Evolutionary conservation across 1,140 invertebrate genomes (phyloP), one percentile per base, ranked within the genome.

Genomic region (Trinorchestia longiramus): DNA sequence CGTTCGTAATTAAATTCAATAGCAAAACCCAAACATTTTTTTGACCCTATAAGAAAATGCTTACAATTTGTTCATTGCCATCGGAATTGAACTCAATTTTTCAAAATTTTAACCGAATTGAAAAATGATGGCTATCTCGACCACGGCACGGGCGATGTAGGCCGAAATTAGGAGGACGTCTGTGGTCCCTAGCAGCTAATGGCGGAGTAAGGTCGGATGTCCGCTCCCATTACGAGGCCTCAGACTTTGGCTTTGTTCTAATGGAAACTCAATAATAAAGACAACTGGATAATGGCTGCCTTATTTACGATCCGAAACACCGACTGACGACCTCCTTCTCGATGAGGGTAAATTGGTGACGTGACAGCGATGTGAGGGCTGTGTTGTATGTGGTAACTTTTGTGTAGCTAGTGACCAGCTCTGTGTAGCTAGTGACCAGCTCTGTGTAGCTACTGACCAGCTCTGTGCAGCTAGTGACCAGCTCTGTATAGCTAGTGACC

Each of bases 231-330:
- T 94, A 94, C 92, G 11, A 23, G 44, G 92, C 92, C 44, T 44
- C 92, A 42, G 92, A 94, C 41, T 94, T 94, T 94, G 92, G 92
- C 44, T 94, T 94, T 47, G 92, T 94, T 94, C 92, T 94, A 94
- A 94, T 94, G 92, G 92, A 94, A 94, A 94, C 92, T 43, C 43
- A 94, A 94, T 94, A 94, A 94, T 94, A 94, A 94, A 94, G 92
- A 94, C 92, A 94, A 94, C 92, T 94, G 92, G 92, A 94, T 94
- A 94, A 94, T 94, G 92, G 92, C 36, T 36, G 44, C 6, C 92
- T 47, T 94, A 94, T 94, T 94, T 94, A 94, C 92, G 92, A 94
- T 44, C 43, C 47, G 19, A 6, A 6, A 53, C 47, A 28, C 8
- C 28, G 62, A 1, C 62, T 19, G 62, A 77, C 62, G 62, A 36